Evolutionary conservation across 2,113 vertebrate genomes (phyloP), one percentile per base, ranked within the genome.

Genomic region (Hemicordylus capensis): DNA sequence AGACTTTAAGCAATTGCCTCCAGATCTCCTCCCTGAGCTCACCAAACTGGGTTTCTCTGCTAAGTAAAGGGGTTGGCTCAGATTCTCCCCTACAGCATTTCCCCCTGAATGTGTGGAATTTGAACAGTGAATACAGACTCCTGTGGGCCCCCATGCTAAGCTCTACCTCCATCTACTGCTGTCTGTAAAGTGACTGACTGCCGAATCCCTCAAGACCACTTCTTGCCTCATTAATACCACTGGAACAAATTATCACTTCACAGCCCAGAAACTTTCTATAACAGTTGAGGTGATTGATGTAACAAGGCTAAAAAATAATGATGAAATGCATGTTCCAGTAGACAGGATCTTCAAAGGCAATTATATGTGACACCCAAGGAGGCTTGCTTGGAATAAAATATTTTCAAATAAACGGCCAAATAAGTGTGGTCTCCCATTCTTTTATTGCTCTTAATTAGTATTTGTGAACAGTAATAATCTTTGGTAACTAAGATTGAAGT

Each of bases 191-290:
- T 93, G 93, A 93, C 92, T 92, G 94, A 89, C 93, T 96, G 93
- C 95, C 93, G 90, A 94, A 94, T 97, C 96, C 96, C 95, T 92
- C 91, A 95, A 95, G 95, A 96, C 95, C 91, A 95, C 90, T 92
- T 91, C 93, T 95, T 96, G 95, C 95, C 95, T 97, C 96, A 96
- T 97, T 97, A 97, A 96, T 96, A 95, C 90, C 82, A 44, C 94
- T 93, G 95, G 95, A 97, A 96, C 95, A 96, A 97, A 97, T 97
- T 95, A 97, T 96, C 96, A 96, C 96, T 97, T 96, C 96, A 96
- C 95, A 97, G 95, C 92, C 94, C 94, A 95, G 95, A 95, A 96
- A 95, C 93, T 94, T 95, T 96, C 92, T 94, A 87, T 95, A 96
- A 95, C 94, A 90, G 93, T 95, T 95, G 94, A 56, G 51, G 94